A percentile compares a stretch with the other conserved stretches of the same genome.
Conservation (phyloP, 2,797 vertebrate species). For the Rhodeus uyekii region DNA sequence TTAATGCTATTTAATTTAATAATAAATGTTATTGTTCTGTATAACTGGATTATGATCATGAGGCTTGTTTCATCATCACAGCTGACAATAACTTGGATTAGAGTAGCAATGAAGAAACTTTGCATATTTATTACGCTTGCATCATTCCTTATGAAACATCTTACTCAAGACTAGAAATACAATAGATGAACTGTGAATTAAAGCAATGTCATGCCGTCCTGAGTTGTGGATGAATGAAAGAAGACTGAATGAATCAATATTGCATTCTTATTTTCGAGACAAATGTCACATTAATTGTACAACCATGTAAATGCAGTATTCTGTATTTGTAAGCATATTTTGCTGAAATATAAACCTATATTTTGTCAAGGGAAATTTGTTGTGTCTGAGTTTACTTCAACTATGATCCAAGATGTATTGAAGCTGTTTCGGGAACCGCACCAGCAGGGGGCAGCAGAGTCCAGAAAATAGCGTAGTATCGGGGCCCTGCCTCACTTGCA, state of each 20-base stretch:
- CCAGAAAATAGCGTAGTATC: slow-evolving; percentile 32
- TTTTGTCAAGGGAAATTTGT: slow-evolving; percentile 60
- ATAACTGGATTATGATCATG: neutral
- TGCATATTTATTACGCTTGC: slow-evolving; percentile 27
- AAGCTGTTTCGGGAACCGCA: neutral
- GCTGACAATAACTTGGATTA: neutral
- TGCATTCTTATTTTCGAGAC: slow-evolving; percentile 16
- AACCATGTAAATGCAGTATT: slow-evolving; percentile 62
- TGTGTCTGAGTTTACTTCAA: neutral
- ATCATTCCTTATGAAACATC: neutral
- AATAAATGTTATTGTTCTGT: neutral
- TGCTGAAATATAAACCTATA: slow-evolving; percentile 68
- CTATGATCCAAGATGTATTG: no score
- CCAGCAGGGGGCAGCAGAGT: slow-evolving; percentile 75
- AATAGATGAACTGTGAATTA: slow-evolving; percentile 10
- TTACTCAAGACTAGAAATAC: neutral
- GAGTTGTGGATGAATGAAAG: neutral
- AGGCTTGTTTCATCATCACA: slow-evolving; percentile 1
- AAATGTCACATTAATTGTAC: neutral
- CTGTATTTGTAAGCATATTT: slow-evolving; percentile 71
- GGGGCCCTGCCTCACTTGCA: neutral
- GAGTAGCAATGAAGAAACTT: neutral
- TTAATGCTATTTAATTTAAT: neutral
- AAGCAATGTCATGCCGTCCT: neutral
- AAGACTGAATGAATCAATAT: neutral